phyloP scores from a whole-genome alignment of 1,140 invertebrate species.

The Eurosta solidaginis region DNA sequence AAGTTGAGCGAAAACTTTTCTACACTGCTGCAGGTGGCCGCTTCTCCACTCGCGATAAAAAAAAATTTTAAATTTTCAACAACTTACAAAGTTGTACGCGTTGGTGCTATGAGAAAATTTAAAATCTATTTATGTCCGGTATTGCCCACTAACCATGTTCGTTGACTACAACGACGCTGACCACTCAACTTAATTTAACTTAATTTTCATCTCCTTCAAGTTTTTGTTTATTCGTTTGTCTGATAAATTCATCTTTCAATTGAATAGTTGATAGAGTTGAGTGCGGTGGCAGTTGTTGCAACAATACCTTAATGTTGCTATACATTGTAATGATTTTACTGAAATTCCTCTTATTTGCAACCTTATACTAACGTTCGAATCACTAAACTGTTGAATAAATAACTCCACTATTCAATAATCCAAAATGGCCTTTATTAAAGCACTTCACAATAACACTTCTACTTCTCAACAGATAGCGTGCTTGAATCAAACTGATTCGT shows the following conservation, averaged over 20 bases:
- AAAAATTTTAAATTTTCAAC: constrained; percentile 1
- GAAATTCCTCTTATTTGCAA: no score
- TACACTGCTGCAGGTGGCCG: background rate
- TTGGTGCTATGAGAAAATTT: background rate
- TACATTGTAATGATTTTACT: no score
- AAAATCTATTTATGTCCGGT: constrained; percentile 18
- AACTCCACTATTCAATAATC: no score
- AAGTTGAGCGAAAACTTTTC: background rate
- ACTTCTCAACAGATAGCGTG: no score
- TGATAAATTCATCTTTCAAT: background rate
- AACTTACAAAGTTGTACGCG: constrained; percentile 4
- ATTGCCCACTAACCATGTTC: background rate
- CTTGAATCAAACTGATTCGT: no score
- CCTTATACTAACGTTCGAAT: no score
- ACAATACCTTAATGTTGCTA: no score
- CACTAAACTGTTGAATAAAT: no score
- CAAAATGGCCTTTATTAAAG: no score
- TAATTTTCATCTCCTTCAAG: background rate
- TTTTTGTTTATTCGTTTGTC: constrained; percentile 3
- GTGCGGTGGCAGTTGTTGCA: background rate
- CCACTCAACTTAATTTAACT: constrained; percentile 9
- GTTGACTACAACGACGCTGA: no score
- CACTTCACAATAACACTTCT: no score
- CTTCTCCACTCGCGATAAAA: background rate
- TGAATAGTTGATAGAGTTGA: background rate